Evolutionary conservation across 2,113 vertebrate species (phyloP), one percentile per base, ranked within the genome.

Genomic region (Sisor rabdophorus): DNA sequence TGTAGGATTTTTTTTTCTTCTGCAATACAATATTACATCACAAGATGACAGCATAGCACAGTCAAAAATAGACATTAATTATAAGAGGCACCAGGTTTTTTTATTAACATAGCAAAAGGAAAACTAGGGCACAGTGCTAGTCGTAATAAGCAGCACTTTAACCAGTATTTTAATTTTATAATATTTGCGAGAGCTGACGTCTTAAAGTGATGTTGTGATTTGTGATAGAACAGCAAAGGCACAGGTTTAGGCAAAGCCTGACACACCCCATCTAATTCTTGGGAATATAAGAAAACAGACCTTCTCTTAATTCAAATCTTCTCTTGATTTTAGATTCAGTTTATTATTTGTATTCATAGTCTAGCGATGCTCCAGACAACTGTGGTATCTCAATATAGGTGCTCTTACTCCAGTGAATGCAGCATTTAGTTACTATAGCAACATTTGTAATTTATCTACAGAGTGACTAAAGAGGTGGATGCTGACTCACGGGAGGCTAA

Each of bases 401-500:
- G 40, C 44, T 1, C 2, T 67, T 0, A 5, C n/a, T 17, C 47
- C 47, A 48, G 4, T 48, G 20, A 47, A 44, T 2, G 15, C 22
- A 2, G 17, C 44, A 15, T 3, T 0, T 65, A 20, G n/a, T 48
- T 48, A 22, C 16, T 11, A 4, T 67, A 48, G 12, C 1, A 17
- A 44, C 11, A 11, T 52, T 4, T 63, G 17, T 80, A 30, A 40
- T 4, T 19, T 75, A 75, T 74, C 65, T 32, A 81, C 87, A 99
- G 97, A 86, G 94, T 99, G 61, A 93, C 92, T 70, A 95, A 98
- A 87, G 95, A 98, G 85, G 96, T 99, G 4, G 92, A 94, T 11
- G 90, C 91, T 11, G 83, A 93, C 73, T 99, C 96, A 36, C 94
- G 86, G 83, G 97, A 99, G 89, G 97, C 94, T 2, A 94, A 92